Evolutionary conservation across 2,797 vertebrate species (phyloP).

Genomic region (Sebastes jordani): DNA sequence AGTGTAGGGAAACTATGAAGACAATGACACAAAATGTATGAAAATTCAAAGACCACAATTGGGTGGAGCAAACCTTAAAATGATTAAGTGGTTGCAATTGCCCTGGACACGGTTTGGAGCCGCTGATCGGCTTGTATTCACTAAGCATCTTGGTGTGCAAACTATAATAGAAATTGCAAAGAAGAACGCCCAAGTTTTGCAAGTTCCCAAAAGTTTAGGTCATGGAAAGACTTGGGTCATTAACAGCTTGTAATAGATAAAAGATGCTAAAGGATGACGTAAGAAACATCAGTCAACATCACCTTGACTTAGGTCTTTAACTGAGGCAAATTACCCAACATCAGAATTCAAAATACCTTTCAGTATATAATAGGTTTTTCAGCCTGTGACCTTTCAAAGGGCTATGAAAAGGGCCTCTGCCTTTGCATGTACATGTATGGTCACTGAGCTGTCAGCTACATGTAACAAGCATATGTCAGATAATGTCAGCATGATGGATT

Average conservation of each 20-base stretch:
- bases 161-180: neutral
- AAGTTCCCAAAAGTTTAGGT: neutral
- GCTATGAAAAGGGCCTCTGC: neutral
- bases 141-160: neutral
- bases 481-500: constrained; percentile 59
- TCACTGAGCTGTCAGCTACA: constrained; percentile 39
- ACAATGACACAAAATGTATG: neutral
- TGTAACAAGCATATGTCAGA: constrained; percentile 44
- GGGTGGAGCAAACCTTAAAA: neutral
- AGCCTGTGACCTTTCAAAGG: constrained; percentile 21
- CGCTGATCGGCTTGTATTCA: neutral
- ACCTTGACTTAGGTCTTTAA: neutral
- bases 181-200: neutral
- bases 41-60: neutral
- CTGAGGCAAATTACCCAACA: neutral
- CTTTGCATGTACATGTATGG: constrained; percentile 18
- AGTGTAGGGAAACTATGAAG: neutral
- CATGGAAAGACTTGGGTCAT: neutral
- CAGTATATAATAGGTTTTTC: constrained; percentile 8
- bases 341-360: neutral
- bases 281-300: neutral
- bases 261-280: neutral
- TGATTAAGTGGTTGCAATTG: neutral
- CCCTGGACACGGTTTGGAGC: neutral
- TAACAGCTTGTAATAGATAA: neutral